Evolutionary conservation across 1,140 invertebrate genomes (phyloP).

Genomic region (Philopotamus ludificatus): DNA sequence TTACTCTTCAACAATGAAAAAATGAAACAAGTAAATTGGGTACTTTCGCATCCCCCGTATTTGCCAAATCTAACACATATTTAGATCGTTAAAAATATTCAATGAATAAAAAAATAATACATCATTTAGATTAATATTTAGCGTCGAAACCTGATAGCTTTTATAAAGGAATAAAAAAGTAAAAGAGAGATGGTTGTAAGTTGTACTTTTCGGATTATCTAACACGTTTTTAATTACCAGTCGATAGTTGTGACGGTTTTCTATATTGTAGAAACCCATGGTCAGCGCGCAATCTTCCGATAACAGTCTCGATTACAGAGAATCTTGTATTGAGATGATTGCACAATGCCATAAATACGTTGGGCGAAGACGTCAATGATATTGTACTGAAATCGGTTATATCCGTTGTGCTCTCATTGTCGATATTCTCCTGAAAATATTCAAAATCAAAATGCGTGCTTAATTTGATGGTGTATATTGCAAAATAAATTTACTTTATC

Average conservation of each 20-base stretch:
- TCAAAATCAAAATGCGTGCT: neutral
- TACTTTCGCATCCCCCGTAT: too few species aligned
- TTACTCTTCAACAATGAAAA: too few species aligned
- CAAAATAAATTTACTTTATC: conserved; percentile 19
- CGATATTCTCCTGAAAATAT: neutral
- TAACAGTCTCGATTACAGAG: conserved; percentile 20
- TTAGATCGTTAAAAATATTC: too few species aligned
- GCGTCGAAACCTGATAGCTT: too few species aligned
- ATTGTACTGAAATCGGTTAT: conserved; percentile 3
- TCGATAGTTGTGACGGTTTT: neutral
- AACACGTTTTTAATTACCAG: too few species aligned
- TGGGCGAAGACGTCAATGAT: neutral
- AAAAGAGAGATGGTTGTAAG: too few species aligned
- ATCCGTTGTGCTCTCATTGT: neutral
- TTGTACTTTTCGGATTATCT: too few species aligned
- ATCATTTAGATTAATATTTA: too few species aligned
- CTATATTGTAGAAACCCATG: conserved; percentile 8
- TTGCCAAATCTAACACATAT: too few species aligned
- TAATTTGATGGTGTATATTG: neutral
- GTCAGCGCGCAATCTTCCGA: conserved; percentile 26
- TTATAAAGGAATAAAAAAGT: too few species aligned
- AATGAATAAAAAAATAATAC: too few species aligned
- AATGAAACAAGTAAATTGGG: too few species aligned
- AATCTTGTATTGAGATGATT: conserved; percentile 16
- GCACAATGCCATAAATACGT: conserved; percentile 17